phyloP scores from a whole-genome alignment of 2,888 invertebrate genomes.

The Andricus quercusramuli region DNA sequence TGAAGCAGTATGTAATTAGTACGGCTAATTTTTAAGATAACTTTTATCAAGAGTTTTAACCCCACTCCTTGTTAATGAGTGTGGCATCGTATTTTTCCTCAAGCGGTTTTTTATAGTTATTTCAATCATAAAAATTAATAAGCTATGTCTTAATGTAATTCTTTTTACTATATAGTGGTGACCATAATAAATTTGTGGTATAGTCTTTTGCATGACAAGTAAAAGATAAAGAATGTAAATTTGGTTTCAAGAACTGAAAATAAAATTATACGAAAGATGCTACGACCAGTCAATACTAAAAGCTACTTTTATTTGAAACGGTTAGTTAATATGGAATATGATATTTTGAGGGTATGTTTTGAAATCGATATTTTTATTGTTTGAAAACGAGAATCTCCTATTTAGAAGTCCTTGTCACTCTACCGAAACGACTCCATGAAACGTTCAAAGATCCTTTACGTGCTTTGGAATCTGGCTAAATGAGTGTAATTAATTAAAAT shows the following conservation, averaged over 20 bases:
- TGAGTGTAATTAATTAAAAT: background rate
- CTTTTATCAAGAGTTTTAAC: background rate
- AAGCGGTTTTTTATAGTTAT: background rate
- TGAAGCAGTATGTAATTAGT: background rate
- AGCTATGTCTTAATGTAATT: background rate
- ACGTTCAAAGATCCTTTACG: conserved; percentile 43
- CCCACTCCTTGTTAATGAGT: background rate
- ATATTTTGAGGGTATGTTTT: too few species aligned
- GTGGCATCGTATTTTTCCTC: background rate
- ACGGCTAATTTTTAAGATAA: background rate
- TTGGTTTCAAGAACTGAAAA: too few species aligned
- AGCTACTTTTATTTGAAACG: too few species aligned
- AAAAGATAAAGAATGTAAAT: too few species aligned
- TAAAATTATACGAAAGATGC: too few species aligned
- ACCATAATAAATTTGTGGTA: too few species aligned
- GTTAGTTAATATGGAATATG: too few species aligned
- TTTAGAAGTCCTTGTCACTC: background rate
- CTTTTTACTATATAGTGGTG: background rate
- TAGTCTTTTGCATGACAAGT: too few species aligned
- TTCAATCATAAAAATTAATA: background rate
- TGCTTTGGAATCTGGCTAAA: conserved; percentile 49
- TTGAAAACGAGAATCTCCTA: background rate
- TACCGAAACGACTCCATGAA: conserved; percentile 44
- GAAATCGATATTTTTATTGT: conserved; percentile 19
- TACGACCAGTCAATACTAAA: too few species aligned